Evolutionary conservation across 1,140 invertebrate genomes (phyloP), one percentile per base, ranked within the genome.

Genomic region (Drosophila orosa): DNA sequence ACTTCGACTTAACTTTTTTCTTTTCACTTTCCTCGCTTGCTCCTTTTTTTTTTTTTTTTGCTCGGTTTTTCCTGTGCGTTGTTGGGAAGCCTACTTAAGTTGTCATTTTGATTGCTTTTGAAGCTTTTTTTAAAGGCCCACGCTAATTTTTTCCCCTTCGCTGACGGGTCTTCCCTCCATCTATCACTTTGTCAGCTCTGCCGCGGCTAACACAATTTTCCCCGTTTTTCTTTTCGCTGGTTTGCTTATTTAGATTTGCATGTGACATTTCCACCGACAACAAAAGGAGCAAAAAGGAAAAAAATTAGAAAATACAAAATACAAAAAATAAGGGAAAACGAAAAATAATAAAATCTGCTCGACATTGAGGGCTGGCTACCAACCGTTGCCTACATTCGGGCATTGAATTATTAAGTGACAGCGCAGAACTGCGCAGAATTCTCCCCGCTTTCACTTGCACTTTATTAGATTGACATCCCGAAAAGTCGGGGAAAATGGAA

Each of bases 41-140:
- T 52, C 22, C 19, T 24, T 63, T 58, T 29, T 25, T 58, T 58
- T 29, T 25, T 58, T 48, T 47, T 29, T 27, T 50, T 59, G 57
- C 47, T 17, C 7, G 22, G 22, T n/a, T 45, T 45, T 45, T 57
- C 15, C 48, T 52, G 17, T 33, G 13, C 27, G 72, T 67, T 79
- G 57, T 40, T 47, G 68, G 40, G 83, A 86, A 86, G 79, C 84
- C 85, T 89, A 84, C 84, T 89, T 89, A 89, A 89, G 77, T 89
- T 89, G 84, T 89, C 85, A 89, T 84, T 80, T 85, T 89, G 84
- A 89, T 89, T 89, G 80, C 84, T 89, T 89, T 89, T 89, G 84
- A 84, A 84, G 80, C 80, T 83, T 83, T 75, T 79, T 61, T 76
- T 74, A 72, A 86, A 58, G 68, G 82, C 78, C 78, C 54, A 78